phyloP scores from a whole-genome alignment of 2,797 vertebrate species.

The Enteromius trimaculatus region DNA sequence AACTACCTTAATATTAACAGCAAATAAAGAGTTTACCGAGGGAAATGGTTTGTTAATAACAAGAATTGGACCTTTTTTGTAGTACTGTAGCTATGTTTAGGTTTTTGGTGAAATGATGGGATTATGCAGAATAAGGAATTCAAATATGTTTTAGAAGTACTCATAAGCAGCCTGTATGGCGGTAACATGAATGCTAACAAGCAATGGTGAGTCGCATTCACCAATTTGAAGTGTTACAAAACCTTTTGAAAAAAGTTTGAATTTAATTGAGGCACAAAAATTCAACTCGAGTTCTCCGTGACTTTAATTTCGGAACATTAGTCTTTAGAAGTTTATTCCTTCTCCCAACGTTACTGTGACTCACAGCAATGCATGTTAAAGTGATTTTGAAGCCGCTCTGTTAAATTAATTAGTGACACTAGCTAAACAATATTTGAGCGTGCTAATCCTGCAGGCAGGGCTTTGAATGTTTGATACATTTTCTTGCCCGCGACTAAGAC shows the following conservation, averaged over 20 bases:
- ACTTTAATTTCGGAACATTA: conserved; percentile 7
- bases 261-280: background rate
- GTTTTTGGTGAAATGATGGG: background rate
- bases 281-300: background rate
- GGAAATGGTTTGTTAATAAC: background rate
- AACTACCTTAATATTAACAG: too few relatives aligned
- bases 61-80: background rate
- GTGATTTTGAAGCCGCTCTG: conserved; percentile 64
- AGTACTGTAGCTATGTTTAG: background rate
- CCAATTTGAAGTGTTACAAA: background rate
- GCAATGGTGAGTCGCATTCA: background rate
- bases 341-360: conserved; percentile 32
- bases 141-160: background rate
- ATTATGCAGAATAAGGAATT: background rate
- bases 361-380: conserved; percentile 57
- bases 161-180: background rate
- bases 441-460: conserved; percentile 71
- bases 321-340: conserved; percentile 25
- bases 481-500: conserved; percentile 52
- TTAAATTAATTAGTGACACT: conserved; percentile 80
- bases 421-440: conserved; percentile 73
- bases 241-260: background rate
- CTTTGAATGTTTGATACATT: conserved; percentile 67
- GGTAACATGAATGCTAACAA: background rate
- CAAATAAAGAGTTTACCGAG: background rate